Evolutionary conservation across 2,113 vertebrate genomes (phyloP).

Genomic region (Oostethus manadensis): DNA sequence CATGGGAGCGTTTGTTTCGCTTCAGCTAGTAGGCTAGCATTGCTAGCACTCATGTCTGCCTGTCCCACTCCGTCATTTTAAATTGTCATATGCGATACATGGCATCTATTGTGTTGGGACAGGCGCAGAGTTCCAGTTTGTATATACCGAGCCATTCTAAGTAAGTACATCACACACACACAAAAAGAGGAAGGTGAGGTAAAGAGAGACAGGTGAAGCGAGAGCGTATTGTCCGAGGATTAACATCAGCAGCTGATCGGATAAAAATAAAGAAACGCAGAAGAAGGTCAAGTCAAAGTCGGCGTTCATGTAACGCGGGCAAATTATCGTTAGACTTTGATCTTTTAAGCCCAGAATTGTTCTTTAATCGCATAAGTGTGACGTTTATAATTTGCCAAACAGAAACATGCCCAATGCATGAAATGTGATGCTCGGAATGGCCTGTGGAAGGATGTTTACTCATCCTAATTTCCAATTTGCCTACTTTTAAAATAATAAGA

Average conservation of each 20-base stretch:
- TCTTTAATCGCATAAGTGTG: background rate
- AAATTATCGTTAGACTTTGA: background rate
- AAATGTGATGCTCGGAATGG: background rate
- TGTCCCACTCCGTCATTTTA: too few relatives aligned
- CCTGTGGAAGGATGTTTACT: background rate
- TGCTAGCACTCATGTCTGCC: too few relatives aligned
- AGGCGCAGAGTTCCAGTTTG: background rate
- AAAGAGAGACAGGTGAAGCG: constrained; percentile 4
- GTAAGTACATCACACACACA: constrained; percentile 9
- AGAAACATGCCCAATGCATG: background rate
- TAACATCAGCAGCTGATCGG: constrained; percentile 41
- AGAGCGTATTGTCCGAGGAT: constrained; percentile 18
- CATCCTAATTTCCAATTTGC: background rate
- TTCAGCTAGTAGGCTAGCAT: too few relatives aligned
- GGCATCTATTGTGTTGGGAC: too few relatives aligned
- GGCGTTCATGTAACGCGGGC: constrained; percentile 8
- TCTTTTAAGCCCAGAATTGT: background rate
- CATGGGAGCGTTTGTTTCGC: too few relatives aligned
- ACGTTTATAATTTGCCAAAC: too few relatives aligned
- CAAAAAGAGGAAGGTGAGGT: background rate
- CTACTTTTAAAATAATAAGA: background rate
- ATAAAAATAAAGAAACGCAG: constrained; percentile 34
- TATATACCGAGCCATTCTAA: background rate
- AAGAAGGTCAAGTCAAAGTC: constrained; percentile 25
- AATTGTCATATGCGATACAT: too few relatives aligned